Evolutionary conservation across 2,888 invertebrate species (phyloP), one percentile per base, ranked within the genome.

Genomic region (Athalia rosae): DNA sequence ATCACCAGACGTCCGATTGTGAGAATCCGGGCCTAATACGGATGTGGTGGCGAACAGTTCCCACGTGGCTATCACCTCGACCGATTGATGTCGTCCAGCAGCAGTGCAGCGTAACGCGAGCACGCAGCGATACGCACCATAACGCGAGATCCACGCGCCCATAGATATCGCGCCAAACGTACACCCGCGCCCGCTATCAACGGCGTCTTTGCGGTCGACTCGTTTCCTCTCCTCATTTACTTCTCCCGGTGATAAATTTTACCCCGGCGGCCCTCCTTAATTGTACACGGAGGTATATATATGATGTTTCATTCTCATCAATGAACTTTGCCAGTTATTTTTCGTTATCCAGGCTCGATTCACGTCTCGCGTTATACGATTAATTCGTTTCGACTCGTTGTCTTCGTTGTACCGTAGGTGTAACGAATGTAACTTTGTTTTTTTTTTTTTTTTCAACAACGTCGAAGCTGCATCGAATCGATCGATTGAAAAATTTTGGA

Each of bases 131-230:
- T n/a, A 28, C 28, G 28, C 28, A 28, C 15, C 64, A 59, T 76
- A 77, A 71, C 73, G 61, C 61, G 11, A 76, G 61, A 73, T 50
- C 63, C 48, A 43, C 62, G 13, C 69, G 58, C 78, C 53, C 41
- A 67, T 45, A 63, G 48, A 56, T 69, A 69, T 78, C 77, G 66
- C 66, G 15, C 15, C 15, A 2, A 28, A 28, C 28, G 61, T 77
- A 81, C 82, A 80, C 82, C 80, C 83, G 81, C 82, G 76, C 78
- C 63, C 62, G 47, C 78, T 77, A 74, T 69, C 77, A 78, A 73
- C 77, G 79, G 76, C 78, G 79, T 81, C 81, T 82, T 28, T 84
- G 84, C 81, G 84, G 84, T 84, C 79, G 59, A 74, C 58, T 80
- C 61, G 80, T 79, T 83, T 84, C 84, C 84, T 84, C 81, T 79